Evolutionary conservation across 2,888 invertebrate species (phyloP).

Genomic region (Tetragonisca angustula): DNA sequence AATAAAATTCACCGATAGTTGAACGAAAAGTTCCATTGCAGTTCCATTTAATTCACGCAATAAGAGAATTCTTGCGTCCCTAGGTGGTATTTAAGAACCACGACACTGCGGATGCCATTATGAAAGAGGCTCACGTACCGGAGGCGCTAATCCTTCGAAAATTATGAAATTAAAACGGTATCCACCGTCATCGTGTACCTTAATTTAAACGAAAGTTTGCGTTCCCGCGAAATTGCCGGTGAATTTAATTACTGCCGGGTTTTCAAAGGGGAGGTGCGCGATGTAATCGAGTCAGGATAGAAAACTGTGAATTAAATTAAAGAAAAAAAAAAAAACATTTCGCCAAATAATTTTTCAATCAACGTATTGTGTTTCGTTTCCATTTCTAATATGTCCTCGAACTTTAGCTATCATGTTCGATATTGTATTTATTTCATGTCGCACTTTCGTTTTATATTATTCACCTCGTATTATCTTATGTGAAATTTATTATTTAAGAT

Average conservation of each 20-base stretch:
- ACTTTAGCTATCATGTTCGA: too few species aligned
- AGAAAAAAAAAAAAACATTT: too few species aligned
- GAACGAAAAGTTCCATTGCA: background rate
- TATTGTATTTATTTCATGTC: too few species aligned
- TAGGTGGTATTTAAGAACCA: background rate
- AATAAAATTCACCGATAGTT: too few species aligned
- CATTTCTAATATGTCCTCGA: too few species aligned
- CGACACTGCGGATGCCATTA: slow-evolving; percentile 6
- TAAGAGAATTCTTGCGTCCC: background rate
- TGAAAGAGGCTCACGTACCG: slow-evolving; percentile 37
- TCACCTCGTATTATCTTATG: too few species aligned
- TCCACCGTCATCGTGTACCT: slow-evolving; percentile 10
- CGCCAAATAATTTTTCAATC: too few species aligned
- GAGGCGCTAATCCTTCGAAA: slow-evolving; percentile 30
- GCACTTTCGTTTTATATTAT: too few species aligned
- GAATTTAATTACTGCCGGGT: slow-evolving; percentile 19
- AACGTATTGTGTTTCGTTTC: too few species aligned
- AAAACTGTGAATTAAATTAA: background rate
- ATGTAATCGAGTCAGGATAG: background rate
- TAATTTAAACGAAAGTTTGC: slow-evolving; percentile 26
- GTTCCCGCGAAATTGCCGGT: slow-evolving; percentile 6
- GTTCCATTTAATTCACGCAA: background rate
- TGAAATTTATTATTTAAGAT: too few species aligned
- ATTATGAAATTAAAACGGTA: slow-evolving; percentile 45
- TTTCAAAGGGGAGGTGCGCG: background rate